These are phyloP conservation scores for Venusia cambrica DNA, from an alignment of 2,888 invertebrate species.

Conservation along the genomic window DNA sequence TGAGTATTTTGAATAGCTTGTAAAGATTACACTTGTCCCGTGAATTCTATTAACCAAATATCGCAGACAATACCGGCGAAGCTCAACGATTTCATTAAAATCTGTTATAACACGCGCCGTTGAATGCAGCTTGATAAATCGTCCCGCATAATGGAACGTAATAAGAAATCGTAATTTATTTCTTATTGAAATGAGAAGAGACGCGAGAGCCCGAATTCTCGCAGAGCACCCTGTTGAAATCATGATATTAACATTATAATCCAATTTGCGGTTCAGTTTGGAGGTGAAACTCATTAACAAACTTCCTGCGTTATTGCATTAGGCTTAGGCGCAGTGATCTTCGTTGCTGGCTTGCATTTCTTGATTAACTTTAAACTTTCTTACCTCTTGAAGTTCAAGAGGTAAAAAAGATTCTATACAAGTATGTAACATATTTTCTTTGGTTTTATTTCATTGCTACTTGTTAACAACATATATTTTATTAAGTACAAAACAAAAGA, in stretches of 20 bases:
- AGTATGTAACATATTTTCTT: no score
- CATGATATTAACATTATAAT: constrained; percentile 77
- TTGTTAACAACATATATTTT: no score
- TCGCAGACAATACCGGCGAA: constrained; percentile 30
- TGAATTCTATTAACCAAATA: constrained; percentile 4
- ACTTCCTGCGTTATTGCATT: constrained; percentile 73
- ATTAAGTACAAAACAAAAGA: no score
- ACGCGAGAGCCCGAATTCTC: constrained; percentile 57
- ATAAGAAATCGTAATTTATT: constrained; percentile 80
- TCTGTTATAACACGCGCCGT: constrained; percentile 54
- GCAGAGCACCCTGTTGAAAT: constrained; percentile 54
- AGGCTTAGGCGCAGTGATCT: no score
- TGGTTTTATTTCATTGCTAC: no score
- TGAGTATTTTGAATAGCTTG: no score
- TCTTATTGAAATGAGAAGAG: constrained; percentile 79
- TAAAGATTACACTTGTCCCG: no score
- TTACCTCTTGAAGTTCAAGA: no score
- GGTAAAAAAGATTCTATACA: no score
- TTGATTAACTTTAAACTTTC: no score
- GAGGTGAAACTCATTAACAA: constrained; percentile 74
- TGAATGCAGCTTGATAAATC: constrained; percentile 73
- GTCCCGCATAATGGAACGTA: constrained; percentile 73
- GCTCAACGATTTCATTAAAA: constrained; percentile 57
- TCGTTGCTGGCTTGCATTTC: no score
- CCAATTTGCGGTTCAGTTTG: constrained; percentile 64